A percentile compares a stretch with the other conserved stretches of the same genome.
Evolutionary conservation across 2,797 vertebrate genomes (phyloP).

Genomic region (Halcyon smyrnensis): DNA sequence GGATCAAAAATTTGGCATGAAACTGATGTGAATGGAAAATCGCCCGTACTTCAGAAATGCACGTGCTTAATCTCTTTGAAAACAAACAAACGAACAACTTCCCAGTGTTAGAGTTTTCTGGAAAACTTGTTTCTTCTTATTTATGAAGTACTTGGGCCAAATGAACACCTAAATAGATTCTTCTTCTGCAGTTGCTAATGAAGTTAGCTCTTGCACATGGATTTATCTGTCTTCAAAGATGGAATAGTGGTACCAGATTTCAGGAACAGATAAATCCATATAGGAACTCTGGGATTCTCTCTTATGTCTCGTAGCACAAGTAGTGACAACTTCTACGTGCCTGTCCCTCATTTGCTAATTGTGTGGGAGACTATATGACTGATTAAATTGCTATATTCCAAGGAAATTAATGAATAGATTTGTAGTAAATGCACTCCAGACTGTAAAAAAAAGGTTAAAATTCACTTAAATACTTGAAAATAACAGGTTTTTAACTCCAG

Average conservation of each 20-base stretch:
- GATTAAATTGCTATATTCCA: not conserved
- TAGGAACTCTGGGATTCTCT: not conserved
- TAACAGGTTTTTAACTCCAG: not conserved
- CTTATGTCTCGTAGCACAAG: not conserved
- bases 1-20: not conserved
- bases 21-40: not conserved
- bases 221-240: not conserved
- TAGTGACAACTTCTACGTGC: not conserved
- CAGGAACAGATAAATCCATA: not conserved
- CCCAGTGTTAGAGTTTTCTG: not conserved
- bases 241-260: not conserved
- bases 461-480: not conserved
- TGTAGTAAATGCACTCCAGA: not conserved
- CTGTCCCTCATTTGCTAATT: not conserved
- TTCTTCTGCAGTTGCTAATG: slow-evolving; percentile 1
- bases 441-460: not conserved
- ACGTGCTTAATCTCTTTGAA: not conserved
- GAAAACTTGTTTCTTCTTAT: not conserved
- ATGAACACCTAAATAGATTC: not conserved
- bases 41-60: not conserved
- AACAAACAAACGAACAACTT: not conserved
- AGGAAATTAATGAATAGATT: not conserved
- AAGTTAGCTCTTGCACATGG: not conserved
- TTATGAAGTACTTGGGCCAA: not conserved
- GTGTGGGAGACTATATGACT: not conserved